These are phyloP conservation scores for Pollenia griseotomentosa DNA, from an alignment of 2,888 invertebrate species.

Conservation along the genomic window DNA sequence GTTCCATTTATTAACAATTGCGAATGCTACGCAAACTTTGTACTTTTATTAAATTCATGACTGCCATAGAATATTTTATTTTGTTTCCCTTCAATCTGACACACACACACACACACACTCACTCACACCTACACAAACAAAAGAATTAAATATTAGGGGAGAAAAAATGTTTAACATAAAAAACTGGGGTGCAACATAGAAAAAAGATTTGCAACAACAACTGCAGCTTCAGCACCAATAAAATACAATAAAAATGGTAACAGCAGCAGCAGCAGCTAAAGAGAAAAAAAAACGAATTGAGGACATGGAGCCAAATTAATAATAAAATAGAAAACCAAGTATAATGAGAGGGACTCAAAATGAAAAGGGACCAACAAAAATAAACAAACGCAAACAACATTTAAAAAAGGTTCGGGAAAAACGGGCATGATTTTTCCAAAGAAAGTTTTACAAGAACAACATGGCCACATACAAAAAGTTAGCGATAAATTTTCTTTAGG, in stretches of 20 bases:
- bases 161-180: slow-evolving; percentile 6
- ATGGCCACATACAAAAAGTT: no score
- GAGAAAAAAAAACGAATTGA: slow-evolving; percentile 50
- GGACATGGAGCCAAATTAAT: slow-evolving; percentile 70
- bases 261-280: slow-evolving; percentile 21
- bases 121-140: neutral
- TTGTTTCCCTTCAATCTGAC: neutral
- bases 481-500: no score
- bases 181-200: slow-evolving; percentile 63
- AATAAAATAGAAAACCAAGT: slow-evolving; percentile 56
- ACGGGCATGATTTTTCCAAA: no score
- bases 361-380: no score
- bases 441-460: no score
- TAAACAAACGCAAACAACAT: no score
- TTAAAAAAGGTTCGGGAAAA: no score
- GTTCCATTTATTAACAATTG: slow-evolving; percentile 40
- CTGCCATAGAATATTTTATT: slow-evolving; percentile 5
- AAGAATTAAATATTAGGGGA: slow-evolving; percentile 9
- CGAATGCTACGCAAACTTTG: slow-evolving; percentile 22
- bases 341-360: neutral
- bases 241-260: slow-evolving; percentile 45
- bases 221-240: slow-evolving; percentile 35
- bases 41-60: slow-evolving; percentile 34
- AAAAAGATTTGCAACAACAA: slow-evolving; percentile 49
- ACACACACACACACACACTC: neutral